phyloP scores from a whole-genome alignment of 1,140 invertebrate species.

The Drosophila pectinifera region DNA sequence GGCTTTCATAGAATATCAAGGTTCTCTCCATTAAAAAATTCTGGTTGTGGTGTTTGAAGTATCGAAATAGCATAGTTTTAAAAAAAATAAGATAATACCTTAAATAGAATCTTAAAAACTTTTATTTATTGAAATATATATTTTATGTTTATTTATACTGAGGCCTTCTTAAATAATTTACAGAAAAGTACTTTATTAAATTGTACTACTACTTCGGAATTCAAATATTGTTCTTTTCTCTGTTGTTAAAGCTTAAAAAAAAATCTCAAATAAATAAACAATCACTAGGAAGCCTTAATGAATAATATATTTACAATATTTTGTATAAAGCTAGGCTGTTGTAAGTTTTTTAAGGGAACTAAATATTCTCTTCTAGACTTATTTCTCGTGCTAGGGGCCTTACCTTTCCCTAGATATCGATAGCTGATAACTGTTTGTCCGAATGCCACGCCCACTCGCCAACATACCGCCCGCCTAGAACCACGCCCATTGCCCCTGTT shows the following conservation, averaged over 20 bases:
- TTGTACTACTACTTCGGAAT: background rate
- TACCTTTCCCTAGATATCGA: constrained; percentile 8
- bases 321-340: rapidly evolving
- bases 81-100: too few relatives aligned
- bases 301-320: background rate
- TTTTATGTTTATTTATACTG: background rate
- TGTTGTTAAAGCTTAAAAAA: rapidly evolving
- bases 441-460: background rate
- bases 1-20: constrained; percentile 7
- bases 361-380: too few relatives aligned
- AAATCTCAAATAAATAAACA: background rate
- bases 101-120: too few relatives aligned
- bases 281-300: background rate
- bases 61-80: background rate
- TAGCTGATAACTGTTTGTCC: constrained; percentile 15
- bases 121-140: background rate
- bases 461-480: background rate
- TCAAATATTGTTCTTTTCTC: background rate
- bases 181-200: background rate
- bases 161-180: background rate
- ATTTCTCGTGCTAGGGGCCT: background rate
- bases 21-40: too few relatives aligned
- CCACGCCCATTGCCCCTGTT: constrained; percentile 21
- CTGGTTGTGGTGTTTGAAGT: too few relatives aligned
- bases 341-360: too few relatives aligned